Conservation (phyloP, 2,113 vertebrate genomes). For the Eretmochelys imbricata region DNA sequence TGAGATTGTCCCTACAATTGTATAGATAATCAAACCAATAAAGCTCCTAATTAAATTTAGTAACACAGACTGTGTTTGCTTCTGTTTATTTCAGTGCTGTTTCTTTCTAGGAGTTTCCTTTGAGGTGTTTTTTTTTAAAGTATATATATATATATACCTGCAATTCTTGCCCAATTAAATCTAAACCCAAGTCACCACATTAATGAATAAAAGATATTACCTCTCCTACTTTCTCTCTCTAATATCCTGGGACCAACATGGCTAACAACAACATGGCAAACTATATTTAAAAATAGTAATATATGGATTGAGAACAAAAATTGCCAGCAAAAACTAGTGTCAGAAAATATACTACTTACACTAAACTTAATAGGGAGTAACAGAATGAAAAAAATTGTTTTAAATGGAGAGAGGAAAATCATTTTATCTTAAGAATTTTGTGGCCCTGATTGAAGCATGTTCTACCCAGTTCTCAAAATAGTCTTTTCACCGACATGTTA, state of each 20-base stretch:
- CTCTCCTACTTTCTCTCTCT: neutral
- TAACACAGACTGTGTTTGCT: neutral
- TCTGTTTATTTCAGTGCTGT: neutral
- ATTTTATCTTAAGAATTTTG: neutral
- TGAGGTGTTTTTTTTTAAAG: neutral
- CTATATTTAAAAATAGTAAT: neutral
- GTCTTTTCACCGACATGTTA: neutral
- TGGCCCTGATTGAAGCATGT: neutral
- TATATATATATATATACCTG: neutral
- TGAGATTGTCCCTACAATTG: neutral
- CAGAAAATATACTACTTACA: neutral
- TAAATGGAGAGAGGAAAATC: neutral
- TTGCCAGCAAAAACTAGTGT: neutral
- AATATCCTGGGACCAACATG: neutral
- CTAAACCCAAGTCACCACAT: neutral
- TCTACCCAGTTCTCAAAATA: neutral
- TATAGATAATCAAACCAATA: neutral
- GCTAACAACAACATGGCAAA: neutral
- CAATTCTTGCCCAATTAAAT: neutral
- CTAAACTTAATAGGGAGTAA: neutral
- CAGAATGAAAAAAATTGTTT: neutral
- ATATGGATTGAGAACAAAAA: neutral
- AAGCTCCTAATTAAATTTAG: slow-evolving; percentile 1
- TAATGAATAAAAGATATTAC: neutral
- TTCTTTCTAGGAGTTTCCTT: neutral